Base-by-base conservation (phyloP, 53 echinoderm and acorn worm species). In the Temnopleurus reevesii region DNA sequence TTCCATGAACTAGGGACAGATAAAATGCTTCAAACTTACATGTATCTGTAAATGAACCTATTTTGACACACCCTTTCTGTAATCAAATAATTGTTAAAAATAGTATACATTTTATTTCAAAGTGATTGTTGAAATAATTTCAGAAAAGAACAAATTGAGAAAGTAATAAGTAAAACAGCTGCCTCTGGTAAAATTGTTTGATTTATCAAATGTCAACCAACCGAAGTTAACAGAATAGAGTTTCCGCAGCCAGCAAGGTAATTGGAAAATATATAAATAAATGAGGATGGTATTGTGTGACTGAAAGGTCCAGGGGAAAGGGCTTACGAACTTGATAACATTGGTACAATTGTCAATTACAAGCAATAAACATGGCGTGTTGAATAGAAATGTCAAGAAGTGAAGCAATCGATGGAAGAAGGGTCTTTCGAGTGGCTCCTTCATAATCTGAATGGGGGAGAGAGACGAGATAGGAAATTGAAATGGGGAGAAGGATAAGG, bases 301-400 rank as follows among this genome's bases (percentile, higher is more conserved):
- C n/a, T 8, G 12, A 71, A 41, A 71, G 71, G 38, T 71, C 71
- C 15, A 71, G 41, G 71, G 71, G 71, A 41, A 19, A 41, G 23
- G 41, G 38, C 71, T 71, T 36, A n/a, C n/a, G 71, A 1, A 2
- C 41, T 41, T 71, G 41, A 71, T 71, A 63, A 63, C 63, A 71
- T 71, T 79, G 79, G 25, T 79, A 79, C 49, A 19, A 49, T 21
- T 79, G 79, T n/a, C 77, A 77, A 77, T 77, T 77, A 77, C 46
- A 12, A 45, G 77, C 77, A 45, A 77, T 77, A 45, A 44, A 43
- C 26, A 45, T 25, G 45, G 63, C 43, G 44, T 24, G 3, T 51
- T 49, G 49, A 79, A 79, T 49, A 47, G 79, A 49, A 79, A 79
- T 77, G 79, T 79, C 49, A 79, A 79, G 79, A 49, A 27, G 79